Evolutionary conservation across 2,888 invertebrate genomes (phyloP).

Genomic region (Lottia scabra): DNA sequence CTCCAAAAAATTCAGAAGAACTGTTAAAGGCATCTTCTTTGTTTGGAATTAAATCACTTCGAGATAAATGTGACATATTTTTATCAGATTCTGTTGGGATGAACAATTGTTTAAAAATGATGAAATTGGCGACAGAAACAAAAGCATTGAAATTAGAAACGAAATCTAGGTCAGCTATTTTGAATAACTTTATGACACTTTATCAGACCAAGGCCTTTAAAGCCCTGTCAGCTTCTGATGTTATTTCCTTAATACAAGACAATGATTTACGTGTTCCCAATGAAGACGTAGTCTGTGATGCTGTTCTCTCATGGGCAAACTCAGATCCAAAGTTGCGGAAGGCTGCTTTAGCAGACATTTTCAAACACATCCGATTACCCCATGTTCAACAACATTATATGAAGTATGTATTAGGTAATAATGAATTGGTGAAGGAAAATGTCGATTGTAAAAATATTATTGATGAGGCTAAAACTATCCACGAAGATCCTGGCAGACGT

Average conservation of each 20-base stretch:
- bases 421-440: slow-evolving; percentile 18
- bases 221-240: slow-evolving; percentile 29
- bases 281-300: slow-evolving; percentile 42
- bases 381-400: slow-evolving; percentile 18
- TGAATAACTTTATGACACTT: slow-evolving; percentile 22
- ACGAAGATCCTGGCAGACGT: slow-evolving; percentile 7
- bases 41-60: not conserved
- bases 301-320: slow-evolving; percentile 42
- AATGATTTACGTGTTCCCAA: slow-evolving; percentile 37
- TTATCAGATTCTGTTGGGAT: not conserved
- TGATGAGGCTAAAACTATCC: slow-evolving; percentile 10
- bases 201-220: slow-evolving; percentile 18
- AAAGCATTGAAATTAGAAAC: slow-evolving; percentile 12
- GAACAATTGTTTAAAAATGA: not conserved
- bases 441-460: slow-evolving; percentile 10
- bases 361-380: slow-evolving; percentile 39
- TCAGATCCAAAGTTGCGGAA: slow-evolving; percentile 32
- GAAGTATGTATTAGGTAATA: slow-evolving; percentile 9
- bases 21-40: not conserved
- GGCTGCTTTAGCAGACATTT: slow-evolving; percentile 35
- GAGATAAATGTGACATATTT: not conserved
- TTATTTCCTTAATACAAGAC: slow-evolving; percentile 36
- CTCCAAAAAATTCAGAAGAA: not conserved
- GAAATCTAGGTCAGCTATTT: slow-evolving; percentile 12
- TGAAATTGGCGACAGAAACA: slow-evolving; percentile 1